Evolutionary conservation across 2,113 vertebrate species (phyloP), one percentile per base, ranked within the genome.

Genomic region (Leptosomus discolor): DNA sequence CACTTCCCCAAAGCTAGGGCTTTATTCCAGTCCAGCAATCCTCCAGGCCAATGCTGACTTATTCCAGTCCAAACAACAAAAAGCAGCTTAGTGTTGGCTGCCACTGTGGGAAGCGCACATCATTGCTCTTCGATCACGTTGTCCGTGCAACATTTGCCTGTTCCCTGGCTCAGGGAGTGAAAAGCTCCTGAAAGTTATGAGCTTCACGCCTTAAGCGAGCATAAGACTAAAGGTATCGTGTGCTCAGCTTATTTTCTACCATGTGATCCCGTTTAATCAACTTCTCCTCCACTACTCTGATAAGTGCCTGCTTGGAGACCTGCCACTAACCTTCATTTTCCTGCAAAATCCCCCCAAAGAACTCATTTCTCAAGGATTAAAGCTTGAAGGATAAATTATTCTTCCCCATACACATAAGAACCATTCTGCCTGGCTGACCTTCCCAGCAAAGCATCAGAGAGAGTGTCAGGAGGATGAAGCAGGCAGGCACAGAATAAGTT

Each of bases 321-420:
- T 90, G 86, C 94, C 93, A 84, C 29, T 50, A 94, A 77, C 61
- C 77, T 94, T 93, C 56, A 78, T 74, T 97, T 89, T 86, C 75
- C 45, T 92, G 64, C 58, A 93, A 93, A 97, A 96, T 89, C 65
- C 57, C 29, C 71, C 43, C 67, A 30, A 89, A 94, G 45, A 95
- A 94, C 57, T 85, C 93, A 89, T 64, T 95, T 97, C 37, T 85
- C n/a, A 85, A 91, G 96, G 93, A 97, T 97, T 96, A 96, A 92
- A 94, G 67, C 80, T 92, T 82, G 68, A 93, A 91, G 78, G 91
- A 96, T 95, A 90, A 96, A 95, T 93, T 64, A 91, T 71, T 78
- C 77, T 67, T 84, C 92, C 51, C 53, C 60, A 61, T 56, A 94
- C 45, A 82, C 27, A 30, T 84, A 90, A 95, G 41, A 91, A 89